Conservation (phyloP, 2,113 vertebrate genomes). For the Danio rerio region GRCz12tu NC_133178.1:12998001-12998500, state of each 20-base stretch:
- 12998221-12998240: not conserved
- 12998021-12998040: no score
- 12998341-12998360: not conserved
- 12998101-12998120: not conserved
- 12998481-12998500: no score
- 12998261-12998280: not conserved
- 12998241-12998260: not conserved
- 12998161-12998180: not conserved
- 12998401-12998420: not conserved
- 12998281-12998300: conserved; percentile 7
- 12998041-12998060: no score
- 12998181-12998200: not conserved
- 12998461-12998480: no score
- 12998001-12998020: no score
- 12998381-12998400: not conserved
- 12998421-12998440: not conserved
- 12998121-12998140: not conserved
- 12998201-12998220: not conserved
- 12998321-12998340: not conserved
- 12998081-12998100: not conserved
- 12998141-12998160: not conserved
- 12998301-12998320: not conserved
- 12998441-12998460: no score
- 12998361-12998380: not conserved
- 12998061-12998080: not conserved